phyloP scores from a whole-genome alignment of 92 coral and sea anemone species.

The Nematostella vectensis region DNA sequence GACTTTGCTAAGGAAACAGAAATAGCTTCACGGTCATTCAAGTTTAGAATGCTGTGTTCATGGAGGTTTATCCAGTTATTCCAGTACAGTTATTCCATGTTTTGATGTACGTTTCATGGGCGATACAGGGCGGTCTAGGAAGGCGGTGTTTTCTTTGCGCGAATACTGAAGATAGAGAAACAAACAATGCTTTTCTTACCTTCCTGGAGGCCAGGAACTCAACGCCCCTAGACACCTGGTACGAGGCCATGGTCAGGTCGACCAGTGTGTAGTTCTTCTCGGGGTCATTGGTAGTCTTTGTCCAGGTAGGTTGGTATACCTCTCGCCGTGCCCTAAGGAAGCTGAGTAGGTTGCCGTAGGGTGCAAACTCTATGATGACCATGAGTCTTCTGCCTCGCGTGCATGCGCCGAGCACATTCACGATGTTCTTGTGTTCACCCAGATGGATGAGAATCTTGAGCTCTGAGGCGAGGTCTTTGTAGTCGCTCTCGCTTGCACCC shows the following conservation, averaged over 20 bases:
- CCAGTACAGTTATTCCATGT: no score
- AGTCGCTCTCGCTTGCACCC: constrained; percentile 57
- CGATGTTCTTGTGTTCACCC: constrained; percentile 70
- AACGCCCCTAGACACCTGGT: constrained; percentile 49
- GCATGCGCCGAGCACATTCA: constrained; percentile 70
- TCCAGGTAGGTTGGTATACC: constrained; percentile 52
- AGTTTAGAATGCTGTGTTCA: no score
- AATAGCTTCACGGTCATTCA: no score
- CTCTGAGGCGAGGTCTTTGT: constrained; percentile 74
- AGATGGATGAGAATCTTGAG: constrained; percentile 67
- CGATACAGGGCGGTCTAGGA: no score
- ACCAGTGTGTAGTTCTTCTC: constrained; percentile 55
- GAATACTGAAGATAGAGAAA: no score
- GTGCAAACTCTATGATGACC: constrained; percentile 65
- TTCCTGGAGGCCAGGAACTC: constrained; percentile 59
- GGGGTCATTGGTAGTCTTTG: constrained; percentile 48
- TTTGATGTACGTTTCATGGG: no score
- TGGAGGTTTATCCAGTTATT: no score
- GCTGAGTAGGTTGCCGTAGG: constrained; percentile 51
- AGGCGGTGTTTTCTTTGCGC: no score
- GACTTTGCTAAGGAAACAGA: no score
- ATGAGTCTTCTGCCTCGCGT: constrained; percentile 44
- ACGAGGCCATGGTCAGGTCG: constrained; percentile 55
- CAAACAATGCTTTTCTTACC: no score
- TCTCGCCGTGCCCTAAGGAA: constrained; percentile 50